Conservation (phyloP, 2,113 vertebrate genomes). For the Taurulus bubalis region DNA sequence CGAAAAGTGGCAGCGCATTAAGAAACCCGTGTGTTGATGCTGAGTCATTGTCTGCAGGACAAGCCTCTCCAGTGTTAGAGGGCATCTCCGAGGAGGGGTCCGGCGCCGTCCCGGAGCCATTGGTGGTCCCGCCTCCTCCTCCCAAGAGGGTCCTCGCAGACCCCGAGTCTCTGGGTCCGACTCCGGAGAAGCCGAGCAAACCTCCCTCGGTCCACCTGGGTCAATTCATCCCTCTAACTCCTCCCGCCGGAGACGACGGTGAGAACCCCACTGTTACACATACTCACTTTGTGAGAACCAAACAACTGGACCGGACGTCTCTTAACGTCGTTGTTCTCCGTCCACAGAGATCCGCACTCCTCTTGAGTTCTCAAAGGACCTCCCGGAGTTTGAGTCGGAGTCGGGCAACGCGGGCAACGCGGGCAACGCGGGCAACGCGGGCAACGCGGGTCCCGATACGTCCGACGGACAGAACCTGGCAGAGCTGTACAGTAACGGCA, state of each 20-base stretch:
- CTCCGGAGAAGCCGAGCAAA: slow-evolving; percentile 82
- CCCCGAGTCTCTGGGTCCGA: slow-evolving; percentile 58
- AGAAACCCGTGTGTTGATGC: not conserved
- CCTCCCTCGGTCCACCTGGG: slow-evolving; percentile 68
- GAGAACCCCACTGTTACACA: not conserved
- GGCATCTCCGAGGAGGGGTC: slow-evolving; percentile 37
- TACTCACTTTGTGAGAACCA: not conserved
- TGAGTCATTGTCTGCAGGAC: slow-evolving; percentile 42
- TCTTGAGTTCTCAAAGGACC: slow-evolving; percentile 43
- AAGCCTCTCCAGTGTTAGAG: slow-evolving; percentile 52
- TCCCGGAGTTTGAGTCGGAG: slow-evolving; percentile 41
- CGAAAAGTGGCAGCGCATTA: not conserved
- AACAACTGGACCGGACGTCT: not conserved
- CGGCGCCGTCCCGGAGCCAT: slow-evolving; percentile 38
- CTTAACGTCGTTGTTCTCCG: not conserved
- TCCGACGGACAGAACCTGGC: not conserved
- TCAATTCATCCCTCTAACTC: slow-evolving; percentile 24
- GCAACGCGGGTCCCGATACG: too few relatives aligned
- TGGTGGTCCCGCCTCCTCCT: slow-evolving; percentile 63
- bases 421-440: too few relatives aligned
- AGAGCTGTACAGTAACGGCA: slow-evolving; percentile 32
- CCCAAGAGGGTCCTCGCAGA: slow-evolving; percentile 79
- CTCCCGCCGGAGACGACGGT: slow-evolving; percentile 38
- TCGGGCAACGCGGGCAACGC: slow-evolving; percentile 32
- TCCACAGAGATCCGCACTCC: slow-evolving; percentile 33